These are phyloP conservation scores for Hemichromis elongatus DNA, from an alignment of 2,113 vertebrate genomes.

Conservation along the genomic window DNA sequence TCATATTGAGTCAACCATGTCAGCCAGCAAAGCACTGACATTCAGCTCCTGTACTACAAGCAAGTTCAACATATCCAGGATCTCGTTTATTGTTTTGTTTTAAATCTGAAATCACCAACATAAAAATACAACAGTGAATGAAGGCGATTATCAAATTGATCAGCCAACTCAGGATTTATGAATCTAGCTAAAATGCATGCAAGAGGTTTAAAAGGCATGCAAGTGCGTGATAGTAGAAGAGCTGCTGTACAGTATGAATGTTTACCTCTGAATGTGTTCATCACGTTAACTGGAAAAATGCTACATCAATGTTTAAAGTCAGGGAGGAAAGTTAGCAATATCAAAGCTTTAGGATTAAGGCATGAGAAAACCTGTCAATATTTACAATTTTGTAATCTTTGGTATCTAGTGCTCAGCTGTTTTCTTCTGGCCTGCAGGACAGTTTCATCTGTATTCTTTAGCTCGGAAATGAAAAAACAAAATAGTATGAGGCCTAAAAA, in stretches of 20 bases:
- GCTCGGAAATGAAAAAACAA: neutral
- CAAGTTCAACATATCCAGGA: neutral
- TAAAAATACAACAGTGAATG: neutral
- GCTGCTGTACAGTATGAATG: neutral
- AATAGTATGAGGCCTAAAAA: neutral
- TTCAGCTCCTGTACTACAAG: neutral
- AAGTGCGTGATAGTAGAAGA: neutral
- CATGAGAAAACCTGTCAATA: neutral
- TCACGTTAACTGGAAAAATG: neutral
- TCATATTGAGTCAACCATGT: neutral
- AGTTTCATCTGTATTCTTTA: neutral
- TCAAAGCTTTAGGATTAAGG: neutral
- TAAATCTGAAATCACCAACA: neutral
- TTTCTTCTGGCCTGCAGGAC: neutral
- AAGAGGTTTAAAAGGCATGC: neutral
- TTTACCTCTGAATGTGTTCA: neutral
- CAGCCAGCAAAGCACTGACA: neutral
- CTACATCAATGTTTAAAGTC: neutral
- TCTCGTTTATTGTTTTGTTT: neutral
- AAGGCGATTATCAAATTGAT: too few species aligned
- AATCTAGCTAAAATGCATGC: neutral
- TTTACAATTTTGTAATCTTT: neutral
- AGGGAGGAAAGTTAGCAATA: neutral
- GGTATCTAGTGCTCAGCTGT: neutral
- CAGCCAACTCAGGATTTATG: neutral